Conservation (phyloP, 1,140 invertebrate genomes). For the Wasmannia auropunctata region DNA sequence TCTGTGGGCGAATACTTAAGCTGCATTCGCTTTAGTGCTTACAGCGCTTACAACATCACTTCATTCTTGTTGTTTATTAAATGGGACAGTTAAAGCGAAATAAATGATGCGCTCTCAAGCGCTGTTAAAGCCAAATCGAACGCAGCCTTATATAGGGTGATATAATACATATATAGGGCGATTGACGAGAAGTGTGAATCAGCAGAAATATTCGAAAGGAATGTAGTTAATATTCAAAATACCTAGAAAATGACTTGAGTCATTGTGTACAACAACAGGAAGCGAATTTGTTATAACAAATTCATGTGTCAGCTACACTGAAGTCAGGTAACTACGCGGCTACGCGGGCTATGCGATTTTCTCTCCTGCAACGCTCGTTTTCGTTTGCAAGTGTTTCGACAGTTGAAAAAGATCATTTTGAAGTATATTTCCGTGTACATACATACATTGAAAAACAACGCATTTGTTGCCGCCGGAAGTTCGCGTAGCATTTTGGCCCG, state of each 20-base stretch:
- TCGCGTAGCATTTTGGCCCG: background rate
- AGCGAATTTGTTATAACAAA: background rate
- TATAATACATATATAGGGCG: too few relatives aligned
- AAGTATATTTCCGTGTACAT: background rate
- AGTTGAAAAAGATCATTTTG: slow-evolving; percentile 15
- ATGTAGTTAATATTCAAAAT: background rate
- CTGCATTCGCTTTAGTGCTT: too few relatives aligned
- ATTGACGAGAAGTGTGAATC: background rate
- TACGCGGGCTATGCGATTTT: background rate
- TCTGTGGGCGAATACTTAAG: background rate
- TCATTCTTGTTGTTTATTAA: too few relatives aligned
- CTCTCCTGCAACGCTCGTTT: background rate
- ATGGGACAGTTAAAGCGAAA: too few relatives aligned
- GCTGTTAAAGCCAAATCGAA: too few relatives aligned
- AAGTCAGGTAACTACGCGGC: background rate
- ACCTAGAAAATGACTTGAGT: background rate
- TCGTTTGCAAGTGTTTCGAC: slow-evolving; percentile 11
- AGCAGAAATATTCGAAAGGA: background rate
- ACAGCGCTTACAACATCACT: too few relatives aligned
- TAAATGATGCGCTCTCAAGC: too few relatives aligned
- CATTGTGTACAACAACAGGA: background rate
- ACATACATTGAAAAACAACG: background rate
- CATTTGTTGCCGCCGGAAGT: slow-evolving; percentile 20
- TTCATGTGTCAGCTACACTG: too few relatives aligned
- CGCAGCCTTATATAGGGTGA: too few relatives aligned